Evolutionary conservation across 2,888 invertebrate genomes (phyloP), one percentile per base, ranked within the genome.

Genomic region (Metacarcinus magister): DNA sequence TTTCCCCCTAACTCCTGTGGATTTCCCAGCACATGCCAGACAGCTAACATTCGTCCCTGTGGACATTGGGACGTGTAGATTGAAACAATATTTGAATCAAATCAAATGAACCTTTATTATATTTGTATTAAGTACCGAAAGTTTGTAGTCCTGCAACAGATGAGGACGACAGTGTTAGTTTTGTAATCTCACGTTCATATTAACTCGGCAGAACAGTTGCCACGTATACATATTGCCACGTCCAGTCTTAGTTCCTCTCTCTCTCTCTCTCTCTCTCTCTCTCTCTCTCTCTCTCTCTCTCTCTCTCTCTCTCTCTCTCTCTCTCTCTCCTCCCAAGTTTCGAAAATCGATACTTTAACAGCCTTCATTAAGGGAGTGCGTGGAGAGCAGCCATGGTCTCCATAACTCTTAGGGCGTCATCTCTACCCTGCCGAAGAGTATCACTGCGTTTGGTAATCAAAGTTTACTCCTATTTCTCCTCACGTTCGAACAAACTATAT

Each of bases 331-430:
- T 39, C 39, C 87, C 87, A 87, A 87, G 39, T 87, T 87, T 87
- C 87, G 87, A 87, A 87, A 87, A 87, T 87, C 87, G 87, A 87
- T 87, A 87, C 87, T 87, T 87, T 87, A 87, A 87, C 87, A 87
- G 39, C 87, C 87, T 87, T 87, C 87, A 87, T 87, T 87, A 87
- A 87, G 87, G 39, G 87, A 87, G 87, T 39, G 87, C 87, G 87
- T 87, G 87, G 87, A 87, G 16, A 87, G 87, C 87, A 87, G 87
- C 87, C 87, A n/a, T 82, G 75, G 87, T 87, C 87, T 87, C 32
- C 87, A 87, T 87, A 87, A 87, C 87, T 87, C 87, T 87, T 39
- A 87, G n/a, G 32, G 87, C 87, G 87, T 87, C 87, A 87, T 87
- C 87, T 87, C 87, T 10, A n/a, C 32, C 13, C 87, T 5, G 8